Evolutionary conservation across 2,888 invertebrate species (phyloP), one percentile per base, ranked within the genome.

Genomic region (Meliscaeva auricollis): DNA sequence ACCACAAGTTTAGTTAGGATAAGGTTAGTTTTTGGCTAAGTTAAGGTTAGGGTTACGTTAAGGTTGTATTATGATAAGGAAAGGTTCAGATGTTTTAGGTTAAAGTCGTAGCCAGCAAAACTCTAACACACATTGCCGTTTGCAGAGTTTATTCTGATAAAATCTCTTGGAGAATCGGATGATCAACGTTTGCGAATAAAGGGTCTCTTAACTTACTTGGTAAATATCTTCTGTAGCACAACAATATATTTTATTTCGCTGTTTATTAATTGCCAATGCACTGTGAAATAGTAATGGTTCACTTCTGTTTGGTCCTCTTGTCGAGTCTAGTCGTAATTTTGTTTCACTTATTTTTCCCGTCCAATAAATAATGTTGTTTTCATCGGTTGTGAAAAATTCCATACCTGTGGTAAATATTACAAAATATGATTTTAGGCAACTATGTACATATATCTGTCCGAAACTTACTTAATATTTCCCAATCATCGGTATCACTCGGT

Each of bases 301-400:
- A 7, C 90, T 88, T 52, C 64, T 72, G 9, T 84, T 82, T 26
- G 88, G 89, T 0, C 83, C 87, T 58, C 94, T 93, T 69, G 93
- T 93, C 84, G 95, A 95, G 87, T 95, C 94, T 73, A 97, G 91
- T 41, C 96, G 92, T 91, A 98, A 94, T 8, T 94, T 93, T 32
- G 95, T 94, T 62, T 97, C 95, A 70, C 97, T 97, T 64, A 97
- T 93, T 87, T 94, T 95, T 1, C 97, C 97, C 54, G 95, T 95
- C 97, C 97, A 97, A 91, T 96, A 96, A 13, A 96, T 93, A 2
- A 96, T 93, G 82, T 95, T 93, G 89, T 96, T 96, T 87, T 95
- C 95, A 5, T 94, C 93, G 41, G 95, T 91, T 82, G 93, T 94
- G 2, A 94, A 93, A 89, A 96, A 96, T 88, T 97, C 96, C 93